Conservation (phyloP, 2,113 vertebrate genomes). For the Chaetura pelagica region DNA sequence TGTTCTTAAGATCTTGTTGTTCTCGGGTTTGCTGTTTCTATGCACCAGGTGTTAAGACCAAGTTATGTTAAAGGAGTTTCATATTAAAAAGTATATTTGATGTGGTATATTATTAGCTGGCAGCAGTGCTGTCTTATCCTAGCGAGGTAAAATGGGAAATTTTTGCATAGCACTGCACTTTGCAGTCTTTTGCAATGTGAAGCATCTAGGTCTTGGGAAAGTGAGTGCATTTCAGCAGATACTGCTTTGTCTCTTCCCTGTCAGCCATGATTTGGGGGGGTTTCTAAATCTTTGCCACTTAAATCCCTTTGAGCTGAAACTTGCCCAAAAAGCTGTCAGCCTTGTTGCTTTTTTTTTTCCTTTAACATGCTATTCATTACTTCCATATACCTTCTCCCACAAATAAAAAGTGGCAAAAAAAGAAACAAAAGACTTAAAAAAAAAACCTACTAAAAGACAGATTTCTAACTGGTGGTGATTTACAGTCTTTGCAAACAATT, state of each 20-base stretch:
- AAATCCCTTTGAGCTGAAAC: slow-evolving; percentile 28
- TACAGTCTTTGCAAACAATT: slow-evolving; percentile 23
- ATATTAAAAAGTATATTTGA: slow-evolving; percentile 39
- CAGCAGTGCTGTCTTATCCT: neutral
- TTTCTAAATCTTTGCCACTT: slow-evolving; percentile 39
- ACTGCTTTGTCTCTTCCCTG: slow-evolving; percentile 8
- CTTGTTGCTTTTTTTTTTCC: neutral
- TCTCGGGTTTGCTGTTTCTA: slow-evolving; percentile 30
- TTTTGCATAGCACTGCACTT: neutral
- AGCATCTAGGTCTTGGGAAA: neutral
- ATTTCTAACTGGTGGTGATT: slow-evolving; percentile 7
- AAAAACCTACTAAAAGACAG: neutral
- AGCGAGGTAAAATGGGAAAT: neutral
- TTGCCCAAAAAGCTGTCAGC: slow-evolving; percentile 30
- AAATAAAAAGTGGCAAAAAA: slow-evolving; percentile 2
- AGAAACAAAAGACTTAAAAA: neutral
- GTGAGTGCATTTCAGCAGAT: neutral
- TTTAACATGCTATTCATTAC: slow-evolving; percentile 36
- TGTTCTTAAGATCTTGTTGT: slow-evolving; percentile 64
- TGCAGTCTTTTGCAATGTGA: neutral
- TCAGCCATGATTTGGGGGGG: neutral
- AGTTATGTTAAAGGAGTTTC: slow-evolving; percentile 20
- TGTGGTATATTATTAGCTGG: slow-evolving; percentile 48
- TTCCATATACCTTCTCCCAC: slow-evolving; percentile 44
- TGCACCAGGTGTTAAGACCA: slow-evolving; percentile 54